Evolutionary conservation across 2,888 invertebrate genomes (phyloP).

Genomic region (Sinotaia quadrata): DNA sequence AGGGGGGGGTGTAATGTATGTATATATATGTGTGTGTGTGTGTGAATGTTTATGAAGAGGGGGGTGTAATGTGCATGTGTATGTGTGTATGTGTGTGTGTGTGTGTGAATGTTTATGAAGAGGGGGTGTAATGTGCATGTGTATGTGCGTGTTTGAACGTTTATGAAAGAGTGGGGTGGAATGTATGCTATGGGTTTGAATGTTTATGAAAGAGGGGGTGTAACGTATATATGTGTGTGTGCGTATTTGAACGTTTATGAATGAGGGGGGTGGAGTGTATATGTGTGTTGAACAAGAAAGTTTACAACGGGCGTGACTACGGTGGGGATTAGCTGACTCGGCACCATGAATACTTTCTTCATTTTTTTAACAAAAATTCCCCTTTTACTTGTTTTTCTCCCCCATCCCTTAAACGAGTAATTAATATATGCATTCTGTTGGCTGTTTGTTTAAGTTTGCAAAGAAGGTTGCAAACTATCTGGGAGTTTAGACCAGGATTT

Average conservation of each 20-base stretch:
- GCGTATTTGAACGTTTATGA: background rate
- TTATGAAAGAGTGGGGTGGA: background rate
- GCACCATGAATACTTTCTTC: no score
- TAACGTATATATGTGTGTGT: background rate
- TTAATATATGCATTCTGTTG: no score
- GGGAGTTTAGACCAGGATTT: no score
- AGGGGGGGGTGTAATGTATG: background rate
- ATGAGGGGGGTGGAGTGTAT: background rate
- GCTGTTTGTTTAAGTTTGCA: no score
- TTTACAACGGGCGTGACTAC: no score
- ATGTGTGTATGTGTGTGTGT: background rate
- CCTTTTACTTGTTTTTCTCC: background rate
- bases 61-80: constrained; percentile 1
- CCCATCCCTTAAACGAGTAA: no score
- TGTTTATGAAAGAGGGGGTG: background rate
- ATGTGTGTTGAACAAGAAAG: background rate
- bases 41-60: background rate
- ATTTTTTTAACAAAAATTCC: background rate
- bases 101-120: background rate
- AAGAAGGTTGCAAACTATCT: no score
- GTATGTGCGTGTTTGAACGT: background rate
- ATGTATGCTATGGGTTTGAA: background rate
- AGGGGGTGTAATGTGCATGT: background rate
- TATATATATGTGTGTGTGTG: constrained; percentile 6
- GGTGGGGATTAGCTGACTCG: no score